A percentile compares a stretch with the other conserved stretches of the same genome.
These are phyloP conservation scores for Acronicta aceris DNA, from an alignment of 2,888 invertebrate genomes.

Conservation along the genomic window DNA sequence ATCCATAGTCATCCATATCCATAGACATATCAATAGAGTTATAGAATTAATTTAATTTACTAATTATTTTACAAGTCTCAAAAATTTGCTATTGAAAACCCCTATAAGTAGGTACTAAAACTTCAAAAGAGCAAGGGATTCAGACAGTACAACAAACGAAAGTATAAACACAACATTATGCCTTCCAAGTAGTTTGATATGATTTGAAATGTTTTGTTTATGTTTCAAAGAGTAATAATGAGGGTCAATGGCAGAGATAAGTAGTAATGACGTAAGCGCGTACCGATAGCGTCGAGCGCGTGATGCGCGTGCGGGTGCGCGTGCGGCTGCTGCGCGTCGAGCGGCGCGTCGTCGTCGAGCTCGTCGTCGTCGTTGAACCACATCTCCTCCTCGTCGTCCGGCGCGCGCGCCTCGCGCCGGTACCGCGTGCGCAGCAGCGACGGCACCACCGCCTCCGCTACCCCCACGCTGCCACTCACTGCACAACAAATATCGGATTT, in stretches of 20 bases:
- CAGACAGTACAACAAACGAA: too few species aligned
- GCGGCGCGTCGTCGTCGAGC: conserved; percentile 93
- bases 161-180: neutral
- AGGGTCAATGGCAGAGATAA: conserved; percentile 24
- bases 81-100: too few species aligned
- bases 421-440: conserved; percentile 95
- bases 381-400: conserved; percentile 99
- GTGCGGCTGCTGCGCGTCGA: conserved; percentile 73
- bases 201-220: neutral
- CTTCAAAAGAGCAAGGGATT: too few species aligned
- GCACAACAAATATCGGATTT: neutral
- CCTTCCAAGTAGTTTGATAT: neutral
- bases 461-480: conserved; percentile 84
- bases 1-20: too few species aligned
- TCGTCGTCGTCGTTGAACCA: conserved; percentile 99
- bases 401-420: conserved; percentile 96
- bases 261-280: conserved; percentile 9
- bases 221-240: neutral
- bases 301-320: conserved; percentile 73
- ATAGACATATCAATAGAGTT: too few species aligned
- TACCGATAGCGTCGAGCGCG: conserved; percentile 86
- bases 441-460: conserved; percentile 91
- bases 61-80: too few species aligned
- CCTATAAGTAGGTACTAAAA: too few species aligned
- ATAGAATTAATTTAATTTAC: too few species aligned